These are phyloP conservation scores for Tachysurus vachellii DNA, from an alignment of 2,113 vertebrate species.

Conservation along the genomic window DNA sequence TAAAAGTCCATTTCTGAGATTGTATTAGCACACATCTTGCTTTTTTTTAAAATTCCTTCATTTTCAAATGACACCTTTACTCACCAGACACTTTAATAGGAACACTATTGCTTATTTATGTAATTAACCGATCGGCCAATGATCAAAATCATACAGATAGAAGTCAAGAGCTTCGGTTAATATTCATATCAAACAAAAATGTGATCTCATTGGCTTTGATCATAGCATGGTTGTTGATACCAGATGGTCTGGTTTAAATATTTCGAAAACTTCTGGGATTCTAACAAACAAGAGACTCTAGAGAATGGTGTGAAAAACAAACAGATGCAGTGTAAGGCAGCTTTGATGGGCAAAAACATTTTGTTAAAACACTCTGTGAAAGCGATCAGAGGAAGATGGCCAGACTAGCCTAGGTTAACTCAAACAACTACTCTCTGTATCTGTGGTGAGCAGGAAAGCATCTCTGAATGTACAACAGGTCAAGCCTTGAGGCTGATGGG, in stretches of 20 bases:
- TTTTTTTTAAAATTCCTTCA: not conserved
- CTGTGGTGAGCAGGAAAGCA: not conserved
- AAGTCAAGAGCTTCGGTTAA: not conserved
- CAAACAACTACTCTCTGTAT: not conserved
- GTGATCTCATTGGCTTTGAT: conserved; percentile 11
- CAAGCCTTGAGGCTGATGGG: not conserved
- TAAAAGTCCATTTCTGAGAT: not conserved
- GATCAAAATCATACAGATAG: not conserved
- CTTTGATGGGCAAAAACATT: not conserved
- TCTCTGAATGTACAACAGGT: not conserved
- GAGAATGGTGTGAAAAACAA: not conserved
- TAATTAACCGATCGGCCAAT: not conserved
- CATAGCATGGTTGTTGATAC: not conserved
- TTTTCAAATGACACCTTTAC: not conserved
- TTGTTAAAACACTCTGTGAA: not conserved
- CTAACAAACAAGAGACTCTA: not conserved
- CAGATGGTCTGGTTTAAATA: conserved; percentile 1
- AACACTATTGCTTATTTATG: not conserved
- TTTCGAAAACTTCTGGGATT: not conserved
- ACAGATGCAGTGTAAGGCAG: not conserved
- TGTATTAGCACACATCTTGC: not conserved
- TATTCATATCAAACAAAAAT: not conserved
- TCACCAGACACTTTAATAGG: not conserved
- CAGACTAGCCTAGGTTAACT: not conserved
- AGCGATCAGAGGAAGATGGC: not conserved